phyloP scores from a whole-genome alignment of 2,888 invertebrate species.

The Andrena dorsata region DNA sequence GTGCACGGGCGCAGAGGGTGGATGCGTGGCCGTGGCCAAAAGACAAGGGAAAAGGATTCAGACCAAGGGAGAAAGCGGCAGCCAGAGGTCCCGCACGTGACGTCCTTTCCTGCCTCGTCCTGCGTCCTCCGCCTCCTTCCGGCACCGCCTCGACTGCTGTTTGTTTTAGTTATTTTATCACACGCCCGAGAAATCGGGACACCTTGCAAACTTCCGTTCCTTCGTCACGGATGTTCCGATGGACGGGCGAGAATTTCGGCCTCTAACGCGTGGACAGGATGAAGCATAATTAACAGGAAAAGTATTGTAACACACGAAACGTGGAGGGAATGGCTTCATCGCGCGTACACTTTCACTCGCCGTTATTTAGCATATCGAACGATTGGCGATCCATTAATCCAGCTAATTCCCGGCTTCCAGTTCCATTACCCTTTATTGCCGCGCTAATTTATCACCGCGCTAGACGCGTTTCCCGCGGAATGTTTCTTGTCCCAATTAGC shows the following conservation, averaged over 20 bases:
- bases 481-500: constrained; percentile 61
- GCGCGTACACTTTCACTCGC: constrained; percentile 8
- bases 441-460: constrained; percentile 24
- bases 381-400: constrained; percentile 14
- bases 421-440: constrained; percentile 21
- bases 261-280: background rate
- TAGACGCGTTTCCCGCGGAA: constrained; percentile 15
- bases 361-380: constrained; percentile 2
- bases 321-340: too few relatives aligned
- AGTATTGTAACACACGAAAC: too few relatives aligned
- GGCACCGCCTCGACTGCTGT: constrained; percentile 73
- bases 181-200: constrained; percentile 78
- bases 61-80: constrained; percentile 62
- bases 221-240: constrained; percentile 11
- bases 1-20: constrained; percentile 47
- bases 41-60: constrained; percentile 39
- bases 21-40: constrained; percentile 36
- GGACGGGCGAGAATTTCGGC: constrained; percentile 7
- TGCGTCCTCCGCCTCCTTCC: constrained; percentile 61
- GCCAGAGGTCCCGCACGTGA: constrained; percentile 77
- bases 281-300: background rate
- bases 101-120: constrained; percentile 73
- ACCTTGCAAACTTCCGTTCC: constrained; percentile 79
- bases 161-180: constrained; percentile 83
- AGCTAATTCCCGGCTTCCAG: constrained; percentile 37